Evolutionary conservation across 1,140 invertebrate genomes (phyloP).

Genomic region (Rhagoletis pomonella): DNA sequence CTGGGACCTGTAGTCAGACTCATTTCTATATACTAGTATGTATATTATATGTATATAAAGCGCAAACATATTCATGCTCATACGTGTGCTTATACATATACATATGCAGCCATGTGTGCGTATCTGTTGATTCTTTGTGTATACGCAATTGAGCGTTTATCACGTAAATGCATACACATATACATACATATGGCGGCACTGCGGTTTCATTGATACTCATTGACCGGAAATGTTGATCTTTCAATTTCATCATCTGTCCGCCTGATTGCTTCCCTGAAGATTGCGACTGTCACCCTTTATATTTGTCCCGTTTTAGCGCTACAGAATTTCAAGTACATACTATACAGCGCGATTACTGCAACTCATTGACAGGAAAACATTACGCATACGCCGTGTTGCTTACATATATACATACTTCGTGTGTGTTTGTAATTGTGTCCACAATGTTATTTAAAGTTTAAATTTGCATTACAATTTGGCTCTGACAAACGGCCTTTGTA

Average conservation of each 20-base stretch:
- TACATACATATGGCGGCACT: background rate
- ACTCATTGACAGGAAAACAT: background rate
- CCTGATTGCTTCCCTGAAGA: background rate
- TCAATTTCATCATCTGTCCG: constrained; percentile 30
- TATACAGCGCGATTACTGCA: background rate
- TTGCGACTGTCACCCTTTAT: background rate
- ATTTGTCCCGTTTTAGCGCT: background rate
- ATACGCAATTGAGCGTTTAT: background rate
- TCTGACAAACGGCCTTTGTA: too few species aligned
- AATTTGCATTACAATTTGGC: too few species aligned
- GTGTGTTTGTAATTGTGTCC: too few species aligned
- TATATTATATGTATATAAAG: too few species aligned
- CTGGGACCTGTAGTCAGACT: too few species aligned
- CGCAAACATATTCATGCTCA: background rate
- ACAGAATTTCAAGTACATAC: background rate
- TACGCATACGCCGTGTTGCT: background rate
- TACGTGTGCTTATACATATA: background rate
- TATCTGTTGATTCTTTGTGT: background rate
- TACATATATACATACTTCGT: too few species aligned
- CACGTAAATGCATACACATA: background rate
- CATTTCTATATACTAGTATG: too few species aligned
- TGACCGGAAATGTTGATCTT: constrained; percentile 45
- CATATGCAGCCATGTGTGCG: background rate
- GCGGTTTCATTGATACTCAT: constrained; percentile 47
- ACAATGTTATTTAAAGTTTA: too few species aligned